Conservation (phyloP, 2,888 invertebrate genomes). For the Meliscaeva auricollis region DNA sequence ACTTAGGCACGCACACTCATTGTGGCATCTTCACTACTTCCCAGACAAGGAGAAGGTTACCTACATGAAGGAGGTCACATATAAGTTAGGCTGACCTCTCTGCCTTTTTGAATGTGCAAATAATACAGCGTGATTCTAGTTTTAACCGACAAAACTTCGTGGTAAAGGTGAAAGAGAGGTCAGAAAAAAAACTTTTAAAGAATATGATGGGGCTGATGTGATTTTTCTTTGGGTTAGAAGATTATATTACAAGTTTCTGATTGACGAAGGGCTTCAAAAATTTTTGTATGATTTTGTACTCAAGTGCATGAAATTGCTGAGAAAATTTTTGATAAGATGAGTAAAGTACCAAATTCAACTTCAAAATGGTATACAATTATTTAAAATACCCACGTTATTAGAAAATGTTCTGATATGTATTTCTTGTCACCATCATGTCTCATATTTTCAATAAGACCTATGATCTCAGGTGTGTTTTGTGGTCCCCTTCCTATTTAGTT, state of each 20-base stretch:
- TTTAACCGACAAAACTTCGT: background rate
- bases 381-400: too few species aligned
- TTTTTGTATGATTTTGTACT: too few species aligned
- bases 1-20: constrained; percentile 37
- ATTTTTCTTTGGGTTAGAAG: too few species aligned
- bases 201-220: background rate
- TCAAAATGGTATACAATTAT: too few species aligned
- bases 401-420: too few species aligned
- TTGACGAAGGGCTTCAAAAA: too few species aligned
- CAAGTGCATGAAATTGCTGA: too few species aligned
- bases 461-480: constrained; percentile 18
- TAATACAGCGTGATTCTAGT: background rate
- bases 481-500: background rate
- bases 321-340: too few species aligned
- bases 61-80: constrained; percentile 62
- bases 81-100: constrained; percentile 52
- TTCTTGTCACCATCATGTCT: too few species aligned
- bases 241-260: too few species aligned
- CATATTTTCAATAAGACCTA: constrained; percentile 16
- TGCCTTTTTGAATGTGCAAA: background rate
- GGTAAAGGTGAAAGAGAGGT: background rate
- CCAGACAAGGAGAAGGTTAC: constrained; percentile 42
- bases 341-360: too few species aligned
- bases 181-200: background rate
- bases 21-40: constrained; percentile 40